Conservation (phyloP, 2,797 vertebrate species). For the Rhadinocentrus ornatus region DNA sequence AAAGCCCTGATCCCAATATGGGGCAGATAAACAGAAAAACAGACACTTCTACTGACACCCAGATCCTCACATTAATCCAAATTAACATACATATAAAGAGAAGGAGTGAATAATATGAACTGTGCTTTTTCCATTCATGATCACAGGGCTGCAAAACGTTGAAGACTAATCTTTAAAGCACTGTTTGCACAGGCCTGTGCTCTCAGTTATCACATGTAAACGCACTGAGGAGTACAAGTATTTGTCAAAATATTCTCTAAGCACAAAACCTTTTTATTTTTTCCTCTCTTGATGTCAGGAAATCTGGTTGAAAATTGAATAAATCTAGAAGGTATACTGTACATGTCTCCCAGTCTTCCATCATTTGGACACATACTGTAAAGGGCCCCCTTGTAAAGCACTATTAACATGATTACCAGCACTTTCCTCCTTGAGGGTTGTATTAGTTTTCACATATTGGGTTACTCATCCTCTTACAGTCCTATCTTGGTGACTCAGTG, state of each 20-base stretch:
- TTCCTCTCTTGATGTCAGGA: not conserved
- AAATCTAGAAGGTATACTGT: constrained; percentile 13
- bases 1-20: constrained; percentile 20
- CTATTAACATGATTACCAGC: constrained; percentile 52
- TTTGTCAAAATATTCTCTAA: constrained; percentile 5
- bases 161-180: constrained; percentile 41
- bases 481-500: constrained; percentile 24
- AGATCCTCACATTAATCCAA: constrained; percentile 21
- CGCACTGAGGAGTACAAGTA: not conserved
- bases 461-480: constrained; percentile 18
- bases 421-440: constrained; percentile 33
- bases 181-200: constrained; percentile 38
- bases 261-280: not conserved
- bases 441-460: constrained; percentile 34
- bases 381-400: constrained; percentile 20
- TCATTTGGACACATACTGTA: constrained; percentile 19
- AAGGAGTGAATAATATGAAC: not conserved
- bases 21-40: constrained; percentile 10
- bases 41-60: not conserved
- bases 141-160: constrained; percentile 19
- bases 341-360: constrained; percentile 22
- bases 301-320: constrained; percentile 24
- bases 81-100: constrained; percentile 15
- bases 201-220: constrained; percentile 43
- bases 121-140: not conserved